Evolutionary conservation across 35 echinoderm and acorn worm genomes (phyloP).

Genomic region (Stichopus chloronotus): DNA sequence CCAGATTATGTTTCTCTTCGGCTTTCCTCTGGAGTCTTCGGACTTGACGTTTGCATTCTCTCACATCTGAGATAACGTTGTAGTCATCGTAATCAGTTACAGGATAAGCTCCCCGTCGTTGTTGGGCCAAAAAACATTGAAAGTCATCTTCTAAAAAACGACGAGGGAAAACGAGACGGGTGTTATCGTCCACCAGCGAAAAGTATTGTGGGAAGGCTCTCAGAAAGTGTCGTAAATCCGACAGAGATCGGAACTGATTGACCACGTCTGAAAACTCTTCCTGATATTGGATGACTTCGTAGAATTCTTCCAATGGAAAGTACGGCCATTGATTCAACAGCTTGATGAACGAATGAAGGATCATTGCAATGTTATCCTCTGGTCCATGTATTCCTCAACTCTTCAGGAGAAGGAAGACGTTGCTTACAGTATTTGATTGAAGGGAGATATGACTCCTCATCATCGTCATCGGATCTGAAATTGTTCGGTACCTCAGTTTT

Average conservation of each 20-base stretch:
- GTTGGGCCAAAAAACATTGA: neutral
- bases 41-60: neutral
- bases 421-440: neutral
- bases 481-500: neutral
- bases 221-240: neutral
- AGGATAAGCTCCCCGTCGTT: neutral
- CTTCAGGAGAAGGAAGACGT: neutral
- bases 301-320: slow-evolving; percentile 5
- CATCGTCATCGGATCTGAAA: neutral
- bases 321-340: neutral
- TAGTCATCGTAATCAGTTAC: neutral
- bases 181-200: neutral
- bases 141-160: neutral
- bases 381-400: neutral
- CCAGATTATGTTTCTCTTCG: neutral
- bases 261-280: neutral
- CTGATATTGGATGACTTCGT: neutral
- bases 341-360: neutral
- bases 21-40: neutral
- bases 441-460: neutral
- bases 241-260: neutral
- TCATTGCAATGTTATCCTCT: neutral
- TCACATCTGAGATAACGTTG: neutral
- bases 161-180: neutral
- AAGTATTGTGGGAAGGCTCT: neutral